A percentile compares a stretch with the other conserved stretches of the same genome.
Evolutionary conservation across 1,140 invertebrate genomes (phyloP).

Genomic region (Hyles vespertilio): DNA sequence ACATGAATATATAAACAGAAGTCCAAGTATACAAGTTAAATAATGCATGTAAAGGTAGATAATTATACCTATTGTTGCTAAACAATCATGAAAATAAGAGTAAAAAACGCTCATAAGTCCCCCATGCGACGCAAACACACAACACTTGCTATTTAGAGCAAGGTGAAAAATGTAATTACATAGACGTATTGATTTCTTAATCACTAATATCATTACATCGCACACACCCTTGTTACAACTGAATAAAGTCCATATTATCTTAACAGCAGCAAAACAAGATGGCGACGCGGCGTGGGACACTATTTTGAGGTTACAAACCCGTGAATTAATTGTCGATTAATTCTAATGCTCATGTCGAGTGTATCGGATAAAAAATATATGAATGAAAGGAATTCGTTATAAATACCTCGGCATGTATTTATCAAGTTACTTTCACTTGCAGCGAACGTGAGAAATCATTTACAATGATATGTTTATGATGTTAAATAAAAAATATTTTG

Average conservation of each 20-base stretch:
- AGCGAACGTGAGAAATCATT: too few relatives aligned
- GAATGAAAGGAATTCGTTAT: conserved; percentile 30
- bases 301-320: conserved; percentile 51
- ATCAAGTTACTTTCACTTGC: too few relatives aligned
- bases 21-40: too few relatives aligned
- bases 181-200: conserved; percentile 33
- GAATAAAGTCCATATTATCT: conserved; percentile 22
- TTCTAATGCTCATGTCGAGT: conserved; percentile 33
- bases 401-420: conserved; percentile 2
- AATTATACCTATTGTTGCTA: too few relatives aligned
- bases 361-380: conserved; percentile 29
- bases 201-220: conserved; percentile 12
- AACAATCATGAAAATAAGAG: background rate
- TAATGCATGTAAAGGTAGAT: too few relatives aligned
- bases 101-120: background rate
- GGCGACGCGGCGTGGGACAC: conserved; percentile 42
- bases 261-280: background rate
- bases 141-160: conserved; percentile 46
- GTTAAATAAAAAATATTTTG: too few relatives aligned
- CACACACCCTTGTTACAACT: conserved; percentile 19
- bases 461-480: too few relatives aligned
- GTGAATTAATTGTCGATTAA: conserved; percentile 46
- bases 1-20: too few relatives aligned
- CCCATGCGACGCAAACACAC: conserved; percentile 3
- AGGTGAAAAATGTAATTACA: conserved; percentile 61